phyloP scores from a whole-genome alignment of 2,113 vertebrate species.

The Hirundichthys speculiger region DNA sequence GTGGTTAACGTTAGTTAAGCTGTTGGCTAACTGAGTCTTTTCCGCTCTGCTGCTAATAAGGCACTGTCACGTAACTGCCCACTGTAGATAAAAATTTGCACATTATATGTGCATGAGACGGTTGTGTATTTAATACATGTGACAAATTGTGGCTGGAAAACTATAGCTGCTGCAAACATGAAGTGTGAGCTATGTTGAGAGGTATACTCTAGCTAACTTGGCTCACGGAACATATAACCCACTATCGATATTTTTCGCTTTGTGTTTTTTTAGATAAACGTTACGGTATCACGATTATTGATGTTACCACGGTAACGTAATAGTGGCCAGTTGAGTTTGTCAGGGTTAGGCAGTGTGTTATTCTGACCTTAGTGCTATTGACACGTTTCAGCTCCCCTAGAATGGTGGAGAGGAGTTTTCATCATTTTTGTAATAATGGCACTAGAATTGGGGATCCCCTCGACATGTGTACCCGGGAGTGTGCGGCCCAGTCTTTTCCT shows the following conservation, averaged over 20 bases:
- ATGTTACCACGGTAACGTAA: slow-evolving; percentile 28
- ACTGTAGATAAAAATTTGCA: slow-evolving; percentile 28
- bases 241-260: background rate
- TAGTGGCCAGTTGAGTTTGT: slow-evolving; percentile 18
- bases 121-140: slow-evolving; percentile 9
- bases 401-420: background rate
- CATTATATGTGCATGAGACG: slow-evolving; percentile 17
- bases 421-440: background rate
- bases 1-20: slow-evolving; percentile 31
- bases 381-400: background rate
- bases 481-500: slow-evolving; percentile 77
- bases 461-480: slow-evolving; percentile 67
- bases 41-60: slow-evolving; percentile 21
- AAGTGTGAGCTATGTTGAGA: slow-evolving; percentile 8
- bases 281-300: background rate
- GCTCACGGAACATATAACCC: background rate
- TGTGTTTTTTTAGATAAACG: slow-evolving; percentile 15
- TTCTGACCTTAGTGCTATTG: slow-evolving; percentile 4
- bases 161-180: slow-evolving; percentile 42
- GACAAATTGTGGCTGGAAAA: slow-evolving; percentile 22
- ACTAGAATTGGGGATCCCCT: slow-evolving; percentile 27
- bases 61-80: slow-evolving; percentile 26
- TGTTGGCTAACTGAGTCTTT: slow-evolving; percentile 15
- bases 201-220: slow-evolving; percentile 15
- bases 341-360: slow-evolving; percentile 25